phyloP scores from a whole-genome alignment of 2,888 invertebrate species.

The Cephus spinipes region DNA sequence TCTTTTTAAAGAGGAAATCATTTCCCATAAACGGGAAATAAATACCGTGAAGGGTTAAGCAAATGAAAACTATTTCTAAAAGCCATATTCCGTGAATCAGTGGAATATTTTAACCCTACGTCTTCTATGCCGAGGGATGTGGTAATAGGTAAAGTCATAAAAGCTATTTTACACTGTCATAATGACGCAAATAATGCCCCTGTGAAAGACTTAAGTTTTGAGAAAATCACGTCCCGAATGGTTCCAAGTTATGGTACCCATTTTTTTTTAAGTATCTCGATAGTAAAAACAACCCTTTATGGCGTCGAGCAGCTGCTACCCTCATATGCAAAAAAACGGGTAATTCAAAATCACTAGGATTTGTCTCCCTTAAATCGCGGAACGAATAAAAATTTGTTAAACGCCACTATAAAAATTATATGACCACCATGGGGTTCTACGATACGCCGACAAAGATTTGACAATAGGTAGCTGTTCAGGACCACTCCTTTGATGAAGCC shows the following conservation, averaged over 20 bases:
- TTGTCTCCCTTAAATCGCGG: neutral
- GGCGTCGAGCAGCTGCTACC: neutral
- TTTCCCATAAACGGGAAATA: neutral
- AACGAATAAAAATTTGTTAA: slow-evolving; percentile 23
- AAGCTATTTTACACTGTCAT: slow-evolving; percentile 42
- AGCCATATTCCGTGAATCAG: neutral
- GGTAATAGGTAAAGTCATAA: slow-evolving; percentile 40
- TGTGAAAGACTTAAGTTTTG: slow-evolving; percentile 10
- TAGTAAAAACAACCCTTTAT: neutral
- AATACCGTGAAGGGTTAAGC: neutral
- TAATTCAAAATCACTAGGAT: neutral
- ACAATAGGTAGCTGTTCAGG: slow-evolving; percentile 53
- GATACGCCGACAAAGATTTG: slow-evolving; percentile 26
- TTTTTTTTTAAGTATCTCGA: neutral
- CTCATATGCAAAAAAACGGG: neutral
- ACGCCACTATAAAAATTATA: neutral
- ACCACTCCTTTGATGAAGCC: slow-evolving; percentile 62
- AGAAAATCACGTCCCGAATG: neutral
- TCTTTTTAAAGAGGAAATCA: neutral
- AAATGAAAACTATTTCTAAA: neutral
- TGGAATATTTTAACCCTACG: neutral
- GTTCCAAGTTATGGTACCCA: neutral
- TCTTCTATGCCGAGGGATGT: slow-evolving; percentile 12
- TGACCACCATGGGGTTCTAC: neutral
- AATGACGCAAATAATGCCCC: slow-evolving; percentile 37